Base-by-base conservation (phyloP, 2,797 vertebrate species). In the Macrochelys suwanniensis region DNA sequence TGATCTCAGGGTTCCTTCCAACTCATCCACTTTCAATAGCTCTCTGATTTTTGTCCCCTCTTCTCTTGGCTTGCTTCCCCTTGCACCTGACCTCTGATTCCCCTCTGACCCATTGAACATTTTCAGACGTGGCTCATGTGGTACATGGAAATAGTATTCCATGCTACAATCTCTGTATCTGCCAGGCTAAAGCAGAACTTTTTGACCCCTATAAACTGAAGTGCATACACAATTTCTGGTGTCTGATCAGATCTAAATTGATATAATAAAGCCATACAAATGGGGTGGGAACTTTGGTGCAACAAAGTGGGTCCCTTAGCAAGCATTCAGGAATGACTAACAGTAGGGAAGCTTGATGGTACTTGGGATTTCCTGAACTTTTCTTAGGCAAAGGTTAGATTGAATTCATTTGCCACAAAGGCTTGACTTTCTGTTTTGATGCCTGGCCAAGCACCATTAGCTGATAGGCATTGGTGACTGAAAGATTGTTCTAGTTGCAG, bases 341-440 rank as follows among this genome's bases (percentile, higher is more conserved):
- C 1, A 19, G 71, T 49, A 33, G 54, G 49, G n/a, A 37, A 84
- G 19, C 2, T 3, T 85, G 81, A 71, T 84, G 86, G 78, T 11
- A 17, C 0, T 1, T 42, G 80, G 71, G 71, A 53, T 94, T 80
- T 19, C 31, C 57, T 0, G 1, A 89, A 59, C 28, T 85, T 47
- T 50, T 90, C 53, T 26, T 61, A 83, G 49, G 85, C 8, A 6
- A 76, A 90, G 81, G 25, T 82, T 86, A 33, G 19, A 3, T 74
- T 51, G 47, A 76, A 84, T 84, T 83, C 8, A 13, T 42, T 0
- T 0, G 5, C 31, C 76, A n/a, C 82, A 90, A 84, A 81, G 49
- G 61, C 85, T 78, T 78, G 50, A 37, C n/a, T 87, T 93, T 82
- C 56, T 59, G 74, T 84, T 94, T 87, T 95, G 61, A 80, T 56